Evolutionary conservation across 2,888 invertebrate species (phyloP), one percentile per base, ranked within the genome.

Genomic region (Parascotia fuliginaria): DNA sequence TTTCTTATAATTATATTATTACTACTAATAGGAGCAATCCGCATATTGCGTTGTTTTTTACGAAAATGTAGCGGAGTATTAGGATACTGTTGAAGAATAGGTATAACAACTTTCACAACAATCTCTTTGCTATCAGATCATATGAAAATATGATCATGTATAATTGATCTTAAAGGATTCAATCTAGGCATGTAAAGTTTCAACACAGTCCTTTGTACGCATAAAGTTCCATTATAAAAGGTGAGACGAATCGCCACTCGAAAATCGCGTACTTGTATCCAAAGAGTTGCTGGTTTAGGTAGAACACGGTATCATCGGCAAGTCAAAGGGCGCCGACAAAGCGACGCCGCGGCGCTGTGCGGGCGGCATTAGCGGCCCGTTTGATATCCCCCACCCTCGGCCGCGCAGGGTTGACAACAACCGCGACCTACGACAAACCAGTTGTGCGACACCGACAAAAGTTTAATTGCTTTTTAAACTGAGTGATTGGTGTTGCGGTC

Each of bases 271-370:
- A 57, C 65, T 65, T 66, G 71, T 65, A 73, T 70, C 70, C 72
- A 70, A 70, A 70, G 64, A 67, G 72, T 67, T 61, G 56, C 69
- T 58, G 50, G 62, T 77, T 77, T 65, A 65, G 81, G 79, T 75
- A 80, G 79, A 77, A 77, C 72, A 72, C 69, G 75, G 78, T 84
- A 85, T 85, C 85, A 85, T 80, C 83, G 79, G 77, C 76, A 75
- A 77, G 81, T 89, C 90, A 91, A 90, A 92, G 90, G 90, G 77
- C 70, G 89, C 91, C 91, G 91, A 90, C 91, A 92, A 91, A 91
- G 91, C 72, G 79, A 58, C 83, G 85, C 85, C 79, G 85, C 79
- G 74, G 75, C 79, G 82, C 81, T 79, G 85, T 83, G 83, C 88
- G 88, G 87, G 86, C 87, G 89, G 89, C 82, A 87, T 89, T 89